Evolutionary conservation across 2,113 vertebrate genomes (phyloP).

Genomic region (Macquaria ambigua): DNA sequence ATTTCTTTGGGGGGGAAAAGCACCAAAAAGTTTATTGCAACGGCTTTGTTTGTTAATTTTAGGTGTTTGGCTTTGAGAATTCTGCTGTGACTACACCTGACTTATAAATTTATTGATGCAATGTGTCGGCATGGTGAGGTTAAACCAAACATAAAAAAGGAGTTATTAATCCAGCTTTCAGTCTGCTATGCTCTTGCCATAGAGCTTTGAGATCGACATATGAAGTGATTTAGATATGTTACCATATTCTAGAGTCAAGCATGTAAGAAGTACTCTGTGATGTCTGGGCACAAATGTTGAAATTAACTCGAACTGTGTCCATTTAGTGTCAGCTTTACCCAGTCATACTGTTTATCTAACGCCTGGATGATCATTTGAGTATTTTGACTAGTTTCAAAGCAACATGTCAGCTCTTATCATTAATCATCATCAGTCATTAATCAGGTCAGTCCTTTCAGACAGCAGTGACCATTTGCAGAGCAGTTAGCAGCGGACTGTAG

Average conservation of each 20-base stretch:
- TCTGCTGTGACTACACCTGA: not conserved
- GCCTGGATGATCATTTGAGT: not conserved
- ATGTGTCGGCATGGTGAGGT: not conserved
- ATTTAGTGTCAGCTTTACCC: not conserved
- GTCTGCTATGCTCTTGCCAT: not conserved
- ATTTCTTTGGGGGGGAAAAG: not conserved
- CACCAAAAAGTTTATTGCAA: not conserved
- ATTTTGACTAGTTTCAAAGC: not conserved
- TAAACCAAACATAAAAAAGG: not conserved
- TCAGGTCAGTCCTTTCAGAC: not conserved
- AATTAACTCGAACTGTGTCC: not conserved
- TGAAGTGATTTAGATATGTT: not conserved
- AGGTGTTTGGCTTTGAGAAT: not conserved
- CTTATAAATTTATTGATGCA: not conserved
- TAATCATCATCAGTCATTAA: not conserved
- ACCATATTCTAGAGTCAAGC: not conserved
- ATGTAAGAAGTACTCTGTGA: not conserved
- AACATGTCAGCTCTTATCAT: too few relatives aligned
- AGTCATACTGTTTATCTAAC: too few relatives aligned
- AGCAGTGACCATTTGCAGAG: not conserved
- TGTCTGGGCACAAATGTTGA: not conserved
- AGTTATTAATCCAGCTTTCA: conserved; percentile 18
- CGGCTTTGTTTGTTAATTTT: conserved; percentile 11
- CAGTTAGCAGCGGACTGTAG: conserved; percentile 20
- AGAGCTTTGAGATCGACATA: not conserved